Evolutionary conservation across 1,140 invertebrate genomes (phyloP), one percentile per base, ranked within the genome.

Genomic region (Drosophila micromelanica): DNA sequence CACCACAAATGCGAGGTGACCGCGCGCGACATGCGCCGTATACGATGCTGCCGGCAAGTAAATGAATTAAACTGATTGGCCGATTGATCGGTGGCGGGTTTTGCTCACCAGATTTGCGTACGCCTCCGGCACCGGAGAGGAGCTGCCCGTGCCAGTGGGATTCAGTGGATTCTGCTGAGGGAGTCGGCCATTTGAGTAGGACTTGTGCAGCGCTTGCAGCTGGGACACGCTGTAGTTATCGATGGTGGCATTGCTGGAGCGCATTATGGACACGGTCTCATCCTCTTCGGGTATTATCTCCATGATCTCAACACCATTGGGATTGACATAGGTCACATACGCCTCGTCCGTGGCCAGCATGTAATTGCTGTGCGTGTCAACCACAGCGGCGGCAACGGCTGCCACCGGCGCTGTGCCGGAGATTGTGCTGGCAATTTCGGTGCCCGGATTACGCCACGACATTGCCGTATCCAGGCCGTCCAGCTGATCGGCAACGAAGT

Each of bases 261-360:
- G 79, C 74, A 92, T 82, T 27, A 90, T 81, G 35, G 91, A 92
- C 23, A 90, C 68, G 13, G 74, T 92, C 42, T 92, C 91, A 43
- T 92, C 91, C 71, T 92, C 91, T 64, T 92, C 91, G 40, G 91
- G 91, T 59, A 92, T 92, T 9, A 92, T 92, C 55, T 92, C 91
- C 91, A 92, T 92, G 8, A 92, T 92, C 56, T 92, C 91, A 11
- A 92, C 91, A 8, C 91, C 91, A 62, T 92, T 91, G n/a, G 91
- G 90, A 78, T 92, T 92, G 15, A 92, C 76, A 43, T 89, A 92
- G 3, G 91, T 91, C 4, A 92, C 90, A 54, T 91, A 91, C 12
- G 86, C 85, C 59, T 92, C 91, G 20, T 92, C 91, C 2, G 89
- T 89, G 48, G 89, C 82, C 45, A 92, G 74, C 80, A 92, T 89